phyloP scores from a whole-genome alignment of 2,888 invertebrate genomes.

The Melipona bicolor region DNA sequence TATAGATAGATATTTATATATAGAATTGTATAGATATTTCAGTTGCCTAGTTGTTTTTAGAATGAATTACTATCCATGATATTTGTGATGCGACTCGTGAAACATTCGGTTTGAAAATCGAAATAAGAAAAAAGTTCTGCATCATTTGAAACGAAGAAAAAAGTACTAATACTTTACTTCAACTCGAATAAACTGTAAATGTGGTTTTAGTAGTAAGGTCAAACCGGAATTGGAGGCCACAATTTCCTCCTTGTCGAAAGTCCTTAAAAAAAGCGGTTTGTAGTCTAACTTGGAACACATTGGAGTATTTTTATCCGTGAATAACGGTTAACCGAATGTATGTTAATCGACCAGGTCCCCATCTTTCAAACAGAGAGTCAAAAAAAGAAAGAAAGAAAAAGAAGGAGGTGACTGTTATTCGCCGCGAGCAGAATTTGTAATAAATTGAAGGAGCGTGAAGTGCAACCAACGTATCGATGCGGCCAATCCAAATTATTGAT shows the following conservation, averaged over 20 bases:
- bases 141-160: background rate
- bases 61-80: too few relatives aligned
- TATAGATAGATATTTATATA: too few relatives aligned
- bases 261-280: background rate
- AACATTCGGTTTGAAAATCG: background rate
- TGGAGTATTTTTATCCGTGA: background rate
- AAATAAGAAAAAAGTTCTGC: background rate
- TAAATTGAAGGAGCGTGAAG: slow-evolving; percentile 18
- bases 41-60: too few relatives aligned
- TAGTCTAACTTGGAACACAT: background rate
- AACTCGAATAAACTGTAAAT: background rate
- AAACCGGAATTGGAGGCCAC: slow-evolving; percentile 16
- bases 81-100: background rate
- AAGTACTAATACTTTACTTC: too few relatives aligned
- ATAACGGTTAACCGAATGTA: background rate
- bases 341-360: background rate
- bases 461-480: slow-evolving; percentile 27
- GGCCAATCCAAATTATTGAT: slow-evolving; percentile 45
- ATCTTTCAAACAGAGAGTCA: background rate
- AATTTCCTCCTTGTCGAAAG: slow-evolving; percentile 37
- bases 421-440: slow-evolving; percentile 20
- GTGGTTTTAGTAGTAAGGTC: slow-evolving; percentile 36
- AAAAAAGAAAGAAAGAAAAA: background rate
- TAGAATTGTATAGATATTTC: too few relatives aligned
- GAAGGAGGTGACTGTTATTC: background rate